phyloP scores from a whole-genome alignment of 2,888 invertebrate species.

The Conops quadrifasciatus region DNA sequence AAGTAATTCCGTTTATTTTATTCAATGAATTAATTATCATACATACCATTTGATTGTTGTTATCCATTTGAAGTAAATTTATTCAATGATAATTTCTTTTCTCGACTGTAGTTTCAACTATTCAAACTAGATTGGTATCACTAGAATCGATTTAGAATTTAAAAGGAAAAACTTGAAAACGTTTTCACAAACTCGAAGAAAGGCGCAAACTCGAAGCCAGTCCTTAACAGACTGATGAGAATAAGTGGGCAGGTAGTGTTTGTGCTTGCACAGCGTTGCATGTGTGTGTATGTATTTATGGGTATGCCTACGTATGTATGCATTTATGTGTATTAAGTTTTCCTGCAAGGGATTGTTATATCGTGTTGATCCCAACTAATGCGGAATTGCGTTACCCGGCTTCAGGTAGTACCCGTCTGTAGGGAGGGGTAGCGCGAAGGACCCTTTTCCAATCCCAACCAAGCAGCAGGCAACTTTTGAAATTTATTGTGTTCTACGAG shows the following conservation, averaged over 20 bases:
- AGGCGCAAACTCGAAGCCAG: conserved; percentile 13
- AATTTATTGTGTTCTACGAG: not conserved
- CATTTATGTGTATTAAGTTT: conserved; percentile 10
- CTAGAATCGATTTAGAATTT: conserved; percentile 23
- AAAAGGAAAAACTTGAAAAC: not conserved
- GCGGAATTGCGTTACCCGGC: not conserved
- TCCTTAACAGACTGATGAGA: conserved; percentile 19
- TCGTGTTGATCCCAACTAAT: conserved; percentile 17
- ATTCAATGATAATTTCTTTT: not conserved
- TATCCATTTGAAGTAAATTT: conserved; percentile 12
- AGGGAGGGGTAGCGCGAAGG: not conserved
- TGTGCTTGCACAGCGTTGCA: no score
- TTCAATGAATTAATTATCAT: not conserved
- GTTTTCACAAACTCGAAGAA: not conserved
- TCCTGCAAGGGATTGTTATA: conserved; percentile 24
- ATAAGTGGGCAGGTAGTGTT: not conserved
- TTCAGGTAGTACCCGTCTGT: not conserved
- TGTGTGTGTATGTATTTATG: not conserved
- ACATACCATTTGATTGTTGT: conserved; percentile 23
- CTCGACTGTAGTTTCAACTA: not conserved
- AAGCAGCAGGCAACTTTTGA: not conserved
- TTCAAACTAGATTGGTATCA: conserved; percentile 27
- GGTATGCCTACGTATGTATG: not conserved
- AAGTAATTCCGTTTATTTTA: not conserved
- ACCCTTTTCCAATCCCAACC: conserved; percentile 13